phyloP scores from a whole-genome alignment of 1,140 invertebrate species.

The Orchesella cincta region DNA sequence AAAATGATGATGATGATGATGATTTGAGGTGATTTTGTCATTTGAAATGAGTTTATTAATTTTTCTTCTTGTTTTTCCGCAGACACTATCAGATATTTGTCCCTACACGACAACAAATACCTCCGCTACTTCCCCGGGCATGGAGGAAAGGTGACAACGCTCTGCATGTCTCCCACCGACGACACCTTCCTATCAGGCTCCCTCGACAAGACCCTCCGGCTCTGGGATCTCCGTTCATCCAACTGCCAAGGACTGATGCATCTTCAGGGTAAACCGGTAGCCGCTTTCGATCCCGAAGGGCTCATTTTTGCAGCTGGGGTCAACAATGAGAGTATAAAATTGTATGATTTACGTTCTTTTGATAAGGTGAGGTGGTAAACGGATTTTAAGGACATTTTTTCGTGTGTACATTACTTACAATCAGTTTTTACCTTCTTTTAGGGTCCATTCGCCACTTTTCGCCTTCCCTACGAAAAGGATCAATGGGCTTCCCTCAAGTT shows the following conservation, averaged over 20 bases:
- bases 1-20: neutral
- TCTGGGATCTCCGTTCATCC: conserved; percentile 95
- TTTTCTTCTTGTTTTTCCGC: conserved; percentile 52
- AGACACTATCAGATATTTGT: conserved; percentile 95
- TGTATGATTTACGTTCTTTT: conserved; percentile 93
- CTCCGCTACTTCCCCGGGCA: conserved; percentile 85
- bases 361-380: conserved; percentile 73
- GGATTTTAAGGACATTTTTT: conserved; percentile 1
- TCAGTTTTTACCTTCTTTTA: neutral
- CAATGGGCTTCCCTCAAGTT: conserved; percentile 98
- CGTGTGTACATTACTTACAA: neutral
- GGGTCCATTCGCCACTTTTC: conserved; percentile 93
- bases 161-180: conserved; percentile 94
- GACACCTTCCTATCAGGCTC: conserved; percentile 97
- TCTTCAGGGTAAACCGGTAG: conserved; percentile 90
- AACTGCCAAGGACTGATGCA: conserved; percentile 98
- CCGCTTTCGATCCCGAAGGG: conserved; percentile 97
- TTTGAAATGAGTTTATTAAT: neutral
- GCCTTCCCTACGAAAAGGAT: conserved; percentile 89
- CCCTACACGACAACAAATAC: conserved; percentile 98
- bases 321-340: conserved; percentile 92
- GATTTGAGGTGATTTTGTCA: conserved; percentile 27
- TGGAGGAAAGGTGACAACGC: conserved; percentile 90
- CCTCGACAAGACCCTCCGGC: conserved; percentile 88
- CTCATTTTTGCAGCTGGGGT: conserved; percentile 97